A percentile compares a stretch with the other conserved stretches of the same genome.
Conservation (phyloP, 2,888 invertebrate species). For the Cryptophagus acutangulus region DNA sequence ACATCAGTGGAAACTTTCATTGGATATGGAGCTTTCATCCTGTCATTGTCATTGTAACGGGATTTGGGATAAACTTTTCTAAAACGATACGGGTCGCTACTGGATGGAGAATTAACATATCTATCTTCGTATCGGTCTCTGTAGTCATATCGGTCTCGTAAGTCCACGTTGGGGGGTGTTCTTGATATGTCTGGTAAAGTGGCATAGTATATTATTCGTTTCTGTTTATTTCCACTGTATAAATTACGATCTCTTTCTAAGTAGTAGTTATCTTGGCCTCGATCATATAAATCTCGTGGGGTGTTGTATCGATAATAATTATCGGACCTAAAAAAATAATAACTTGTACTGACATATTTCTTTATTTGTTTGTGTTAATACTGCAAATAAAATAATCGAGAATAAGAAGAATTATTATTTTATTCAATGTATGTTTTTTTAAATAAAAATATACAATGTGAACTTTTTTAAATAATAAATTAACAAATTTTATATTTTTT, state of each 20-base stretch:
- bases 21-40: conserved; percentile 35
- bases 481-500: no score
- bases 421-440: no score
- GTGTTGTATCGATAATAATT: conserved; percentile 6
- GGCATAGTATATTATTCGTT: conserved; percentile 66
- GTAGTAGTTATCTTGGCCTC: conserved; percentile 5
- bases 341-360: no score
- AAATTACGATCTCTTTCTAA: conserved; percentile 6
- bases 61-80: conserved; percentile 18
- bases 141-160: conserved; percentile 50
- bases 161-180: conserved; percentile 55
- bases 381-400: no score
- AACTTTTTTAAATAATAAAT: no score
- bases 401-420: no score
- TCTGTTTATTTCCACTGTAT: conserved; percentile 48
- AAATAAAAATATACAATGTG: no score
- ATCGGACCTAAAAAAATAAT: no score
- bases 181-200: conserved; percentile 65
- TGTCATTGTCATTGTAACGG: conserved; percentile 24
- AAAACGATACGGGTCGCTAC: conserved; percentile 17
- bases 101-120: conserved; percentile 9
- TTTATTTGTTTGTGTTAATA: no score
- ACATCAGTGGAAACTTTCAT: conserved; percentile 44
- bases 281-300: conserved; percentile 7
- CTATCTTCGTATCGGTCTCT: conserved; percentile 29